Evolutionary conservation across 2,888 invertebrate species (phyloP), one percentile per base, ranked within the genome.

Genomic region (Agrochola lota): DNA sequence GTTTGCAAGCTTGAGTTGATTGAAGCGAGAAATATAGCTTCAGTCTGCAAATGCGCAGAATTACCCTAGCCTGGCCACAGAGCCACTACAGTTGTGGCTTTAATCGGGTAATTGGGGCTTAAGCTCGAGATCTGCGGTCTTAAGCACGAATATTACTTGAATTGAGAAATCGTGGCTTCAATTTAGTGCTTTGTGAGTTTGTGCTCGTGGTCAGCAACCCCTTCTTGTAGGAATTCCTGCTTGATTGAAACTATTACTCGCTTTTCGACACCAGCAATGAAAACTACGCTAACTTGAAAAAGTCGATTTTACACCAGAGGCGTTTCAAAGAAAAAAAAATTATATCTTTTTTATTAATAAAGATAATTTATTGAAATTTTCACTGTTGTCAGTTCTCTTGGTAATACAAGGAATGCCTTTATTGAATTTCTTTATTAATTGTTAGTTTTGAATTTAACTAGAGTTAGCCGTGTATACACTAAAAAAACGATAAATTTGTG

Each of bases 21-120:
- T 78, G 78, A n/a, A 73, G 52, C 72, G 20, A 1, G 7, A 26
- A 60, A 35, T 46, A 46, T 46, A 2, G 17, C 35, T 46, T 30
- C 63, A 70, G 15, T 43, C 49, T 40, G 40, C 6, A 78, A 78
- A 78, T 70, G 55, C 26, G 20, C 8, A 30, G 40, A 35, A 70
- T 78, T 57, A 63, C 43, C 40, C n/a, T 66, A 23, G 17, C 35
- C 35, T 11, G 11, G 46, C 55, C 26, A 60, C 71, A 71, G n/a
- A 23, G 26, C 15, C 26, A 67, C 66, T 66, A 15, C 64, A 55
- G 46, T 55, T 73, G 66, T 72, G 40, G 52, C 23, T 79, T 55
- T 55, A 67, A 73, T 67, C 26, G 73, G 66, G 60, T 72, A 79
- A 78, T 73, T 79, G 78, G 8, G 35, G 52, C 12, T 60, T 60